A percentile compares a stretch with the other conserved stretches of the same genome.
phyloP scores from a whole-genome alignment of 1,140 invertebrate genomes.

The Aethina tumida region DNA sequence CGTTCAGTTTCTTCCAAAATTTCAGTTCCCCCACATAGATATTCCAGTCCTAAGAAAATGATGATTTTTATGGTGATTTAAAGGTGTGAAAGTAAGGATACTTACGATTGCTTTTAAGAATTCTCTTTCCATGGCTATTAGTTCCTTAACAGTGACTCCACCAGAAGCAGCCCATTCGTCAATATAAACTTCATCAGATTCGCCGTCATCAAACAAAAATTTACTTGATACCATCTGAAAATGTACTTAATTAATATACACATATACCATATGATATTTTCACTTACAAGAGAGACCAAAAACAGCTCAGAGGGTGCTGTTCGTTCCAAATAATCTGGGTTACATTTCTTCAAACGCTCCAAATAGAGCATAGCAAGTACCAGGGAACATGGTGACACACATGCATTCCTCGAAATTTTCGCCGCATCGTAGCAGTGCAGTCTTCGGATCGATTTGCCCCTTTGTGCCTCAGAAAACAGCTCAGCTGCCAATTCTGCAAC shows the following conservation, averaged over 20 bases:
- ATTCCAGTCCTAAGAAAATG: slow-evolving; percentile 64
- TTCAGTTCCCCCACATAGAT: slow-evolving; percentile 62
- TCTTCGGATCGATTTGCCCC: slow-evolving; percentile 61
- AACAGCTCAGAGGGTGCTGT: slow-evolving; percentile 83
- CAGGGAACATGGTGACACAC: slow-evolving; percentile 76
- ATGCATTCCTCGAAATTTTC: slow-evolving; percentile 63
- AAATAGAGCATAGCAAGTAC: slow-evolving; percentile 78
- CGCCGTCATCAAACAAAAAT: slow-evolving; percentile 85
- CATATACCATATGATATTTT: slow-evolving; percentile 1
- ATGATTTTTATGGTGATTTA: slow-evolving; percentile 1
- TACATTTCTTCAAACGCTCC: slow-evolving; percentile 68
- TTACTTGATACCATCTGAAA: slow-evolving; percentile 89
- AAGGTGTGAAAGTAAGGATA: slow-evolving; percentile 15
- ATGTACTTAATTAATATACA: slow-evolving; percentile 6
- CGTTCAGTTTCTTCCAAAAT: slow-evolving; percentile 57
- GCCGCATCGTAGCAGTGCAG: slow-evolving; percentile 72
- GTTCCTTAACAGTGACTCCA: slow-evolving; percentile 57
- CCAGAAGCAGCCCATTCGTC: slow-evolving; percentile 80
- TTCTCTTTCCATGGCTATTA: slow-evolving; percentile 77
- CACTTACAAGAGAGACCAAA: slow-evolving; percentile 77
- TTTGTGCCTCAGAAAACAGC: slow-evolving; percentile 62
- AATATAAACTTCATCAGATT: slow-evolving; percentile 79
- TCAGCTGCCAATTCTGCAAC: slow-evolving; percentile 71
- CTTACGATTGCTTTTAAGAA: slow-evolving; percentile 86
- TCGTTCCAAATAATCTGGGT: slow-evolving; percentile 71